Percentiles rank a stretch among this genome's conserved stretches.
Evolutionary conservation across 2,113 vertebrate species (phyloP).

Genomic region (Rhombomys opimus): DNA sequence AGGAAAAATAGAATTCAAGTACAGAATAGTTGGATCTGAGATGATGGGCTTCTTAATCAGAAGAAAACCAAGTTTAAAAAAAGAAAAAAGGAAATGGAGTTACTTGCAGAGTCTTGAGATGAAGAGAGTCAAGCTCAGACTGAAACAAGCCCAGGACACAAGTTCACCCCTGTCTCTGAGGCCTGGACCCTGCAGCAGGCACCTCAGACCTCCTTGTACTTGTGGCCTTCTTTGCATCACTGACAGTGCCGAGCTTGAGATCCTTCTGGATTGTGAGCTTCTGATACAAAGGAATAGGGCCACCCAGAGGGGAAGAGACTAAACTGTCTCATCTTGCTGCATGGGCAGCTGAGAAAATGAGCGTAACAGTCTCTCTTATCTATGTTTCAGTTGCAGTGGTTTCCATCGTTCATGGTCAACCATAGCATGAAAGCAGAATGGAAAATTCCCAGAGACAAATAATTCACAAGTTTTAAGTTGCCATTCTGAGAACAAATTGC

Average conservation of each 20-base stretch:
- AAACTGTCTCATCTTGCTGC: neutral
- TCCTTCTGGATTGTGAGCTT: neutral
- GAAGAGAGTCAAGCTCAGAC: neutral
- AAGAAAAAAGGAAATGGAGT: neutral
- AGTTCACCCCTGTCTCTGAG: no score
- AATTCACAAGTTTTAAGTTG: neutral
- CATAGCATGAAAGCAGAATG: neutral
- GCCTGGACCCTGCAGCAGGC: neutral
- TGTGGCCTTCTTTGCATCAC: neutral
- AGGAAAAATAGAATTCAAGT: conserved; percentile 3
- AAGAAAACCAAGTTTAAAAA: neutral
- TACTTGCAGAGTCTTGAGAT: neutral
- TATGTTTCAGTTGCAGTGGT: neutral
- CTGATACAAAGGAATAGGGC: neutral
- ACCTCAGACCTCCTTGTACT: accelerated
- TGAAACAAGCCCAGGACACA: neutral
- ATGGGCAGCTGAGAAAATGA: neutral
- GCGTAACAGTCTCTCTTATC: neutral
- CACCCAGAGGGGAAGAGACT: neutral
- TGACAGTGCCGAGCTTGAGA: neutral
- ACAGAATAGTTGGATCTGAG: conserved; percentile 47
- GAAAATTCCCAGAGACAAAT: neutral
- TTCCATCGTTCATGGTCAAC: neutral
- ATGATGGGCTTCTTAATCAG: conserved; percentile 27
- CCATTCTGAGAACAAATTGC: neutral